phyloP scores from a whole-genome alignment of 2,113 vertebrate genomes.

The Cheilinus undulatus region DNA sequence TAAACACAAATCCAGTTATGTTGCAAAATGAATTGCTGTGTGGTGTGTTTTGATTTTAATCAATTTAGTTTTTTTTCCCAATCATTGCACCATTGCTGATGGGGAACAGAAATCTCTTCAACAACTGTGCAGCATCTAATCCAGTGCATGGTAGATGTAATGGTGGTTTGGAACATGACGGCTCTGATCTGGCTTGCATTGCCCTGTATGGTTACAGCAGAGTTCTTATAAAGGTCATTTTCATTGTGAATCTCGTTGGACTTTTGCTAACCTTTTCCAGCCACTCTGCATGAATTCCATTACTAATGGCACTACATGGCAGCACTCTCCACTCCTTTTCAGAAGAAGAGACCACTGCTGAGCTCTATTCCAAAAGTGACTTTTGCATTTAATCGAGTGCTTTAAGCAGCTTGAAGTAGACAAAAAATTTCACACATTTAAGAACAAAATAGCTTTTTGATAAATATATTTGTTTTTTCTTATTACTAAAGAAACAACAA shows the following conservation, averaged over 20 bases:
- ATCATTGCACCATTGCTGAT: no score
- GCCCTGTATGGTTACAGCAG: background rate
- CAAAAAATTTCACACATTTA: slow-evolving; percentile 56
- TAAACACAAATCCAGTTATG: no score
- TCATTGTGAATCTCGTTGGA: background rate
- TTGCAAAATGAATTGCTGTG: no score
- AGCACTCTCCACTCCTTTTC: background rate
- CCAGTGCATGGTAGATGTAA: background rate
- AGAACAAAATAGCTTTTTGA: slow-evolving; percentile 42
- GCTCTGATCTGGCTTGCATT: background rate
- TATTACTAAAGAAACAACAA: slow-evolving; percentile 24
- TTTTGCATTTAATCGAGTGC: slow-evolving; percentile 57
- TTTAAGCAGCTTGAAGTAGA: slow-evolving; percentile 54
- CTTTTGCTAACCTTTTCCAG: background rate
- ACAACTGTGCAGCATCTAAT: background rate
- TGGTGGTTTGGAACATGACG: background rate
- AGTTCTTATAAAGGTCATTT: slow-evolving; percentile 21
- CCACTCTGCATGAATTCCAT: no score
- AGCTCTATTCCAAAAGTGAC: slow-evolving; percentile 39
- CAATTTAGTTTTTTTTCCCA: no score
- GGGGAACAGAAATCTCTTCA: no score
- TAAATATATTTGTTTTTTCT: slow-evolving; percentile 67
- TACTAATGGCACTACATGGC: no score
- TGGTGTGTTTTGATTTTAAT: no score
- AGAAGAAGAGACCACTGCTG: slow-evolving; percentile 1